Percentiles rank a stretch among this genome's conserved stretches.
Conservation (phyloP, 2,113 vertebrate genomes). For the Scolopax mira region DNA sequence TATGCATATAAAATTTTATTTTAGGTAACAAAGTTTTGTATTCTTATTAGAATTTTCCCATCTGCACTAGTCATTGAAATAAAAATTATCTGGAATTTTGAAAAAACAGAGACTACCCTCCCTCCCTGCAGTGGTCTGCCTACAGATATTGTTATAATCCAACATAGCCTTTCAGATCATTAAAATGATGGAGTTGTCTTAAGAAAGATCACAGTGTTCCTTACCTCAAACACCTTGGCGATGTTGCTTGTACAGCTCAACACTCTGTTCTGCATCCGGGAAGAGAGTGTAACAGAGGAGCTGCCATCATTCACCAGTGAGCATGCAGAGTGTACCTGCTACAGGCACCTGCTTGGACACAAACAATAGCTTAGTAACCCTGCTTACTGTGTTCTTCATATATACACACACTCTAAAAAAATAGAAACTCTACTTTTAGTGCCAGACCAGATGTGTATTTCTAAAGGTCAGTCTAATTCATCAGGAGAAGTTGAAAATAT, state of each 20-base stretch:
- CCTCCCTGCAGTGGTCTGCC: neutral
- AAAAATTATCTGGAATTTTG: neutral
- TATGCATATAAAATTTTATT: neutral
- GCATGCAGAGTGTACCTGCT: neutral
- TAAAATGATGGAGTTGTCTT: neutral
- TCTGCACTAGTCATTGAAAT: neutral
- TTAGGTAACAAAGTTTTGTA: neutral
- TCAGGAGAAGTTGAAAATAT: conserved; percentile 21
- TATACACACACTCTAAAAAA: neutral
- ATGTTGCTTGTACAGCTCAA: neutral
- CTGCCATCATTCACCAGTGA: neutral
- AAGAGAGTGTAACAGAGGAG: neutral
- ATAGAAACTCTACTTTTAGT: neutral
- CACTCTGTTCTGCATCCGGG: neutral
- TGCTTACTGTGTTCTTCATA: neutral
- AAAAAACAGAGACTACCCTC: neutral
- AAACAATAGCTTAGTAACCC: neutral
- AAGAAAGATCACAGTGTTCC: neutral
- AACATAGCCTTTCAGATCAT: neutral
- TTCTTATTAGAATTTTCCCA: neutral
- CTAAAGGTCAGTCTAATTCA: conserved; percentile 51
- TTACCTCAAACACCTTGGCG: neutral
- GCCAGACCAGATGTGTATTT: conserved; percentile 2
- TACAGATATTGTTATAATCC: neutral
- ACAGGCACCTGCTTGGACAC: neutral